A percentile compares a stretch with the other conserved stretches of the same genome.
Conservation (phyloP, 37 sponge, comb jelly and placozoan genomes). For the Oscarella lobularis region DNA sequence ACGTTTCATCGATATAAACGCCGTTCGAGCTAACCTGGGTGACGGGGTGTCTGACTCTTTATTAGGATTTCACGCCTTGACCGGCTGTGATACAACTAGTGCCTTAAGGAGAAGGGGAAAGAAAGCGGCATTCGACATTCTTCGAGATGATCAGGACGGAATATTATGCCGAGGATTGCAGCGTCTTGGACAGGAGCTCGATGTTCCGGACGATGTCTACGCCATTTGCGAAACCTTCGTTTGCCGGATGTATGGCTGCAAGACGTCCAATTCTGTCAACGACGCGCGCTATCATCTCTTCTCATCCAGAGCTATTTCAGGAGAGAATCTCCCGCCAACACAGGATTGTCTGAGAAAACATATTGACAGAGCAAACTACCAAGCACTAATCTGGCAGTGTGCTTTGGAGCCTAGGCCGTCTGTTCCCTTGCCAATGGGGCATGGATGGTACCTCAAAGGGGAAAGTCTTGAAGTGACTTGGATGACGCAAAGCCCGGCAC, state of each 20-base stretch:
- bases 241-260: background rate
- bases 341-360: background rate
- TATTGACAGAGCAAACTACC: background rate
- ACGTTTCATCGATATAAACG: background rate
- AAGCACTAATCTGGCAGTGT: too few relatives aligned
- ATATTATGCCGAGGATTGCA: background rate
- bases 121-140: background rate
- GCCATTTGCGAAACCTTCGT: background rate
- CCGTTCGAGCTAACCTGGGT: background rate
- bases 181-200: background rate
- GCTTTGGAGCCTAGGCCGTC: too few relatives aligned
- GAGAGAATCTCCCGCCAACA: background rate
- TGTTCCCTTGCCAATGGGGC: background rate
- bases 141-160: background rate
- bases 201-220: background rate
- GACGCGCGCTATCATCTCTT: background rate
- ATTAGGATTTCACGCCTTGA: background rate
- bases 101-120: background rate
- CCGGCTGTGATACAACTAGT: constrained; percentile 2
- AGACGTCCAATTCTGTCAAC: background rate
- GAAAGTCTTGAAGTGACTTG: background rate
- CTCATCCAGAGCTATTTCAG: too few relatives aligned
- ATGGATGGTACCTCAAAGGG: background rate
- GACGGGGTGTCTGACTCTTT: background rate
- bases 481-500: background rate